Conservation (phyloP, 2,888 invertebrate species). For the Tetragonula carbonaria region DNA sequence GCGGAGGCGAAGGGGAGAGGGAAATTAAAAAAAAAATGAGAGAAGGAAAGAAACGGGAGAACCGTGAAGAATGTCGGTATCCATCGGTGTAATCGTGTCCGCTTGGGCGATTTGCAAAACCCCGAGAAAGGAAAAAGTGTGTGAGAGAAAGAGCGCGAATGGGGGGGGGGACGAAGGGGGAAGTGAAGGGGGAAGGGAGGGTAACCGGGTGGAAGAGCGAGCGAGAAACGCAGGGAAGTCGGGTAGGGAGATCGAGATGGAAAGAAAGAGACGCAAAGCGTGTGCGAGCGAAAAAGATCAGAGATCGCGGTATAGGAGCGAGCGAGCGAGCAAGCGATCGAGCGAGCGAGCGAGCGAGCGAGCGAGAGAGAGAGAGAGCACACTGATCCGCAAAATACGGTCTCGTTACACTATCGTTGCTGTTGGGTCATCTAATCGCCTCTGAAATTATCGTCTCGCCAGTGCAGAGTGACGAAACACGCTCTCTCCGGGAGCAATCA, state of each 20-base stretch:
- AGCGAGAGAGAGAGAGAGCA: conserved; percentile 25
- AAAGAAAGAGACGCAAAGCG: conserved; percentile 6
- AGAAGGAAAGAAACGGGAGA: not conserved
- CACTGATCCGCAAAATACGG: conserved; percentile 56
- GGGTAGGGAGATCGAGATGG: conserved; percentile 3
- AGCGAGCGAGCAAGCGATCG: not conserved
- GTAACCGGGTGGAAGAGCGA: not conserved
- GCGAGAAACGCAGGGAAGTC: conserved; percentile 2
- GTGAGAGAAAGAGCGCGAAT: conserved; percentile 7
- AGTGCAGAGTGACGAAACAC: conserved; percentile 65
- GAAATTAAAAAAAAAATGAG: not conserved
- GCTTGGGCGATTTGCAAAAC: conserved; percentile 50
- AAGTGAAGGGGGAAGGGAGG: conserved; percentile 3
- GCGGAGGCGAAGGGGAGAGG: not conserved
- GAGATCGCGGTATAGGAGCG: conserved; percentile 1
- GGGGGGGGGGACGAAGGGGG: not conserved
- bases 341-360: conserved; percentile 6
- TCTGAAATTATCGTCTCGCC: conserved; percentile 61
- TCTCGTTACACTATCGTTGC: conserved; percentile 56
- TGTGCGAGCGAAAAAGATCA: conserved; percentile 11
- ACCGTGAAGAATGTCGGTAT: conserved; percentile 34
- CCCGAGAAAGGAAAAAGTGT: conserved; percentile 45
- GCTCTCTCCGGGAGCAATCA: conserved; percentile 43
- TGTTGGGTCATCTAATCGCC: conserved; percentile 70
- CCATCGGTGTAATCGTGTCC: conserved; percentile 39